Evolutionary conservation across 1,140 invertebrate species (phyloP), one percentile per base, ranked within the genome.

Genomic region (Diabrotica undecimpunctata): DNA sequence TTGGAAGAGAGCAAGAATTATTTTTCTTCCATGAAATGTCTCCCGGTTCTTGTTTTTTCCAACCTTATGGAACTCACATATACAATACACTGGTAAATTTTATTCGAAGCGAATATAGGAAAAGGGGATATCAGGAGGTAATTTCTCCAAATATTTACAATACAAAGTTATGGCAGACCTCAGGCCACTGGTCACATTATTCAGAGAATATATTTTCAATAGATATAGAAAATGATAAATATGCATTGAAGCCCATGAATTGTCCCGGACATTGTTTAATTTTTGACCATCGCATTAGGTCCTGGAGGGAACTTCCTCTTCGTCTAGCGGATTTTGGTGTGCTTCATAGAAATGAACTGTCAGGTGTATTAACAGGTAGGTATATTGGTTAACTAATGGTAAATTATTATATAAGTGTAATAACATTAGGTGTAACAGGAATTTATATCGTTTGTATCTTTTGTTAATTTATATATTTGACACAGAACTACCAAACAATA

Each of bases 21-120:
- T 99, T 94, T 81, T 99, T 99, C 82, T 99, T 99, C 84, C 95
- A 99, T 79, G 96, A 98, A 79, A 78, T 99, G 7, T 98, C 95
- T 56, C 97, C 97, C 0, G 98, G 98, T 0, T 97, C 95, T 0
- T 98, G 96, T 76, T 99, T 99, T 81, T 99, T 99, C 82, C 89
- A 95, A 75, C 97, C 97, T 0, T 88, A 91, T 14, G 98, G 97
- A 10, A 94, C 97, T 0, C 89, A 96, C 77, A 98, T 99, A 71
- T 99, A 99, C 80, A 99, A 98, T 75, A 92, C 88, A 0, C 82
- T 99, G 0, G 81, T 96, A 6, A 87, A 91, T 55, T 93, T 98
- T 68, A 96, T 99, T 13, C 87, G 88, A 65, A 80, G 83, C 53
- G 94, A 99, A 75, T 99, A 99, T 77, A 84, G 90, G 63, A 91